Evolutionary conservation across 2,113 vertebrate species (phyloP).

Genomic region (Oreochromis niloticus): DNA sequence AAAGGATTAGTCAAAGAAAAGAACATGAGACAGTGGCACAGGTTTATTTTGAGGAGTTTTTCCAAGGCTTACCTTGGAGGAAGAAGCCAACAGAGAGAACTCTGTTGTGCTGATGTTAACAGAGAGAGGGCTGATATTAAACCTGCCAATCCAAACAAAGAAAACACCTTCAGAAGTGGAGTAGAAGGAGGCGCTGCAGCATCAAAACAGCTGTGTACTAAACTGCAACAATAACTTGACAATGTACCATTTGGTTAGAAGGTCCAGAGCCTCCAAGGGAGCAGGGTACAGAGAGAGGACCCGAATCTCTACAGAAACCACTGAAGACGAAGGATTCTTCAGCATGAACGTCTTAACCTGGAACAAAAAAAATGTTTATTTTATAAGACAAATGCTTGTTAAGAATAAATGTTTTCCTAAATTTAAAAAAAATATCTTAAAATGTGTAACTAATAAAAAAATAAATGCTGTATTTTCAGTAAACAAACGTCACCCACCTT

Average conservation of each 20-base stretch:
- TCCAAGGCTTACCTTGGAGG: slow-evolving; percentile 49
- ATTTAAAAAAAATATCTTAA: accelerated
- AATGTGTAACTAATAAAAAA: neutral
- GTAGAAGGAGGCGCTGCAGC: neutral
- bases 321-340: slow-evolving; percentile 87
- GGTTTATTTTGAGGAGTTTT: neutral
- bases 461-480: neutral
- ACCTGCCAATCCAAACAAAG: slow-evolving; percentile 76
- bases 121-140: slow-evolving; percentile 78
- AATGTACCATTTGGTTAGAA: slow-evolving; percentile 87
- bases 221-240: neutral
- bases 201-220: neutral
- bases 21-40: neutral
- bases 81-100: slow-evolving; percentile 78
- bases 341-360: slow-evolving; percentile 86
- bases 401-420: neutral
- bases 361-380: neutral
- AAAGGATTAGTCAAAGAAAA: neutral
- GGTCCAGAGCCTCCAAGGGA: slow-evolving; percentile 79
- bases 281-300: slow-evolving; percentile 85
- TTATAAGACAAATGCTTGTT: neutral
- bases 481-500: slow-evolving; percentile 68
- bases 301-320: slow-evolving; percentile 86
- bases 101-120: slow-evolving; percentile 88
- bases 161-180: neutral